Conservation (phyloP, 2,888 invertebrate genomes). For the Microplitis deprimator region DNA sequence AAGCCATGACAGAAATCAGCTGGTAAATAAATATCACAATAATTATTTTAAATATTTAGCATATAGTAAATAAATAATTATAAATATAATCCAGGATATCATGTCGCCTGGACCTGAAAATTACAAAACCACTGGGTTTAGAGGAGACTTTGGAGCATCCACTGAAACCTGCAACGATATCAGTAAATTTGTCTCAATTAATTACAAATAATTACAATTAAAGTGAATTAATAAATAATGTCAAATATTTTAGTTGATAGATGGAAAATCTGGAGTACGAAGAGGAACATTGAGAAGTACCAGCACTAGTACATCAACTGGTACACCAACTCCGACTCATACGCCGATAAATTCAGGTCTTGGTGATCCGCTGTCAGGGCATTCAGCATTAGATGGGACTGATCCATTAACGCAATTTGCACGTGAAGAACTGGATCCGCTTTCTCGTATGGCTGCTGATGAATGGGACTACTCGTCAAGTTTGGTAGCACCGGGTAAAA, state of each 20-base stretch:
- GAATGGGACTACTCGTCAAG: conserved; percentile 70
- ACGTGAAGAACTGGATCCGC: conserved; percentile 77
- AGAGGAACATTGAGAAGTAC: conserved; percentile 72
- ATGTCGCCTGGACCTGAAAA: conserved; percentile 57
- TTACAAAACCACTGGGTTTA: conserved; percentile 48
- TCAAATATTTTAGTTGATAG: conserved; percentile 71
- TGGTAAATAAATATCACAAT: conserved; percentile 23
- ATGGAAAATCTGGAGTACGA: conserved; percentile 73
- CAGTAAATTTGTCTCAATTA: conserved; percentile 60
- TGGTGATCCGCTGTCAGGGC: conserved; percentile 72
- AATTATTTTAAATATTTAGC: conserved; percentile 3
- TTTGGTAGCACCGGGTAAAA: conserved; percentile 57
- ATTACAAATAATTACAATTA: background rate
- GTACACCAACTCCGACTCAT: conserved; percentile 66
- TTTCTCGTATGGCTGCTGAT: conserved; percentile 77
- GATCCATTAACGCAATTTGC: conserved; percentile 84
- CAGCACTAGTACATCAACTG: conserved; percentile 74
- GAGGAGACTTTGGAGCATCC: conserved; percentile 75
- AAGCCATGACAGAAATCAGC: conserved; percentile 26
- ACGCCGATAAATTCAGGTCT: conserved; percentile 65
- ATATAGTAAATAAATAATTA: conserved; percentile 8
- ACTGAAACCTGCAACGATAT: conserved; percentile 73
- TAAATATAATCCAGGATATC: conserved; percentile 56
- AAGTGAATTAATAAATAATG: background rate
- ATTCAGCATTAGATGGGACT: conserved; percentile 78